phyloP scores from a whole-genome alignment of 2,888 invertebrate species.

The Choristoneura rosaceana region DNA sequence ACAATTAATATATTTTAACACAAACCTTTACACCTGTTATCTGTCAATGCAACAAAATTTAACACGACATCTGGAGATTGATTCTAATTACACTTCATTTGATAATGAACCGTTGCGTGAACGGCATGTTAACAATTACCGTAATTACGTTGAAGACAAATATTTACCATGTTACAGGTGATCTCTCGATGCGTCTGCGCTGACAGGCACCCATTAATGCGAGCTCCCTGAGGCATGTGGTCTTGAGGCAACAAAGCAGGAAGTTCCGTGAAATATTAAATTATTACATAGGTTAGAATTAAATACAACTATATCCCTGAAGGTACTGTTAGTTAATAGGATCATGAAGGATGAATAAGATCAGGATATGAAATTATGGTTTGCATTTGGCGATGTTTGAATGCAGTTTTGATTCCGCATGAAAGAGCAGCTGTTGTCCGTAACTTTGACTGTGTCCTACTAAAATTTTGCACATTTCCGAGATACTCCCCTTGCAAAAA shows the following conservation, averaged over 20 bases:
- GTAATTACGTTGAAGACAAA: slow-evolving; percentile 80
- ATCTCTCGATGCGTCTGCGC: slow-evolving; percentile 77
- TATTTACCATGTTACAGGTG: slow-evolving; percentile 76
- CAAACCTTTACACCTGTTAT: not conserved
- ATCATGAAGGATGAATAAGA: not conserved
- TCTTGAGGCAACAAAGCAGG: slow-evolving; percentile 43
- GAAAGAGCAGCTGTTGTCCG: no score
- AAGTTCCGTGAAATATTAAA: slow-evolving; percentile 34
- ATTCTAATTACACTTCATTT: slow-evolving; percentile 39
- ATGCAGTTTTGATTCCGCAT: not conserved
- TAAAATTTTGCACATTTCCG: no score
- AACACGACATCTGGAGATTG: slow-evolving; percentile 24
- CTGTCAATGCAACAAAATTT: not conserved
- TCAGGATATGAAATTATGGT: not conserved
- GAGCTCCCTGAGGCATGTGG: slow-evolving; percentile 61
- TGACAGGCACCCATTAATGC: slow-evolving; percentile 73
- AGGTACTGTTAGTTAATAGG: not conserved
- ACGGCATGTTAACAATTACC: slow-evolving; percentile 59
- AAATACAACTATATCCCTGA: not conserved
- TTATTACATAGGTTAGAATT: slow-evolving; percentile 10
- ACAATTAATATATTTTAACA: not conserved
- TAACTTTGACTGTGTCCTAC: no score
- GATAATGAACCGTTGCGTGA: slow-evolving; percentile 30
- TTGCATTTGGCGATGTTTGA: not conserved
- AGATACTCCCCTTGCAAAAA: no score